Evolutionary conservation across 2,797 vertebrate species (phyloP).

Genomic region (Diceros bicornis): DNA sequence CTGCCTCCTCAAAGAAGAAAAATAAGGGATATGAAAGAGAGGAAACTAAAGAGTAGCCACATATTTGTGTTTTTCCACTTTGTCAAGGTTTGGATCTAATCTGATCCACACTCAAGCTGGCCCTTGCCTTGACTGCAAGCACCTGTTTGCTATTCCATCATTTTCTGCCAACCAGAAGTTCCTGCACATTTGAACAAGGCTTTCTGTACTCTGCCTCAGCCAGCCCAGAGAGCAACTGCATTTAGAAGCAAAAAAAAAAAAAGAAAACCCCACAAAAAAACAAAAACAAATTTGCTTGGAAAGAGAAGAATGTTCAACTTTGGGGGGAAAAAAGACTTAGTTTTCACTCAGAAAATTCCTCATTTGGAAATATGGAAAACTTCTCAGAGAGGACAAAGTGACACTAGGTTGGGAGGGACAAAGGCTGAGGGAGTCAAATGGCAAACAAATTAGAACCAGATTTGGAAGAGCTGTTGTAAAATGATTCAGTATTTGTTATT

Average conservation of each 20-base stretch:
- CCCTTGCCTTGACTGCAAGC: neutral
- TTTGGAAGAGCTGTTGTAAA: constrained; percentile 43
- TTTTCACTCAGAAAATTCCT: constrained; percentile 64
- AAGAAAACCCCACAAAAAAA: neutral
- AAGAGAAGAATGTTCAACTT: constrained; percentile 44
- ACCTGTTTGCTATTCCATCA: neutral
- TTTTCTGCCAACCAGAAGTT: neutral
- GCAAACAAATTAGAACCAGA: constrained; percentile 64
- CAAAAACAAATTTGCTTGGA: constrained; percentile 3
- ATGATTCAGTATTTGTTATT: constrained; percentile 68
- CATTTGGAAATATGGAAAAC: constrained; percentile 51
- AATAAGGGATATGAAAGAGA: neutral
- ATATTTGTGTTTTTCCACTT: neutral
- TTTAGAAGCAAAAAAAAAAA: neutral
- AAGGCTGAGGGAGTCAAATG: constrained; percentile 1
- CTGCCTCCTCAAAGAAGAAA: neutral
- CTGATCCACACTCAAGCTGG: neutral
- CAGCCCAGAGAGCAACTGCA: neutral
- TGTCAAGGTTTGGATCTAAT: neutral
- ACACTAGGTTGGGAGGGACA: neutral
- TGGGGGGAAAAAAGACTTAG: neutral
- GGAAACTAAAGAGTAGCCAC: neutral
- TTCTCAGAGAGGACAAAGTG: constrained; percentile 38
- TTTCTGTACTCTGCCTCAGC: constrained; percentile 24
- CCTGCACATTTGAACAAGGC: neutral